Conservation (phyloP, 2,113 vertebrate genomes). For the Anoplopoma fimbria region DNA sequence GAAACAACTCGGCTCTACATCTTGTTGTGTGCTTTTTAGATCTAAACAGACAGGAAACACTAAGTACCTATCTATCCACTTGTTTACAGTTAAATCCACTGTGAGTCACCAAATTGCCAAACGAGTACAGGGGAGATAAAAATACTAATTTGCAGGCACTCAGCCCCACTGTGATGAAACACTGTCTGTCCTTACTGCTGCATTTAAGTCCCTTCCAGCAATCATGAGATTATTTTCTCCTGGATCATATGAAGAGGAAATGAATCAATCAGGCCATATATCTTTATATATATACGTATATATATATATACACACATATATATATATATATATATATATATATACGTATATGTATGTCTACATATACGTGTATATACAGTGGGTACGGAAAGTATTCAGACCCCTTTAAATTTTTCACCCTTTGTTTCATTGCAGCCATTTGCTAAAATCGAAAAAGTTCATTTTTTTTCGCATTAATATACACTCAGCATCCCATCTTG, state of each 20-base stretch:
- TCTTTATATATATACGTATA: too few relatives aligned
- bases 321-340: too few relatives aligned
- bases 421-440: too few relatives aligned
- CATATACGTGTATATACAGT: too few relatives aligned
- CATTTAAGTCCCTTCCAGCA: neutral
- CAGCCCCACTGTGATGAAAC: neutral
- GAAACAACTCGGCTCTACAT: neutral
- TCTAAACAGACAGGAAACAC: neutral
- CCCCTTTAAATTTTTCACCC: too few relatives aligned
- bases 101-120: neutral
- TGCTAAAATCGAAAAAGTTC: too few relatives aligned
- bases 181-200: too few relatives aligned
- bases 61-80: neutral
- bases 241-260: neutral
- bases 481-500: too few relatives aligned
- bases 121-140: neutral
- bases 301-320: too few relatives aligned
- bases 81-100: neutral
- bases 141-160: neutral
- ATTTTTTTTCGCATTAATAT: too few relatives aligned
- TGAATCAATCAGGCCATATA: neutral
- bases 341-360: too few relatives aligned
- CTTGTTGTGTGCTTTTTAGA: neutral
- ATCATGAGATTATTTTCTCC: neutral
- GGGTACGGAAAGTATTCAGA: too few relatives aligned